Conservation (phyloP, 1,140 invertebrate genomes). For the Cephus cinctus region DNA sequence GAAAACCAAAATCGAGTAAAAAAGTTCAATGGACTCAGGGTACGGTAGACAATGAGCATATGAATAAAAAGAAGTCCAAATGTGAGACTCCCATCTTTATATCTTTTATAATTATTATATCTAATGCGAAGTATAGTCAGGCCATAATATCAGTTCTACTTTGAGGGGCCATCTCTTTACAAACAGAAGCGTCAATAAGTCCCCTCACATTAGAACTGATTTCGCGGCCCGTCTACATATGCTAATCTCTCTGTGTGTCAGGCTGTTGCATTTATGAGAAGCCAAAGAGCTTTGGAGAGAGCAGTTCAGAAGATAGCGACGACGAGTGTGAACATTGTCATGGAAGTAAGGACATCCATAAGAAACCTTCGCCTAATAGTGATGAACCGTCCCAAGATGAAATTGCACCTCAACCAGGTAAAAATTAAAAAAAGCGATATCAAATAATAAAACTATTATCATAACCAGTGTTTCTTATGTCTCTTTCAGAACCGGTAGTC, state of each 20-base stretch:
- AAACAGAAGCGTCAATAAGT: no score
- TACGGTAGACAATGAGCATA: conserved; percentile 89
- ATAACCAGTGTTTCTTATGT: background rate
- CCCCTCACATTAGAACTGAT: no score
- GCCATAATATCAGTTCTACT: no score
- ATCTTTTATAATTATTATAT: conserved; percentile 5
- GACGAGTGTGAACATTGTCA: conserved; percentile 86
- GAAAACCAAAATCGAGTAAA: conserved; percentile 71
- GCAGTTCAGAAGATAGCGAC: conserved; percentile 74
- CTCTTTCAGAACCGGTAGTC: conserved; percentile 37
- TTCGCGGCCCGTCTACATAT: no score
- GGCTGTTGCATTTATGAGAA: conserved; percentile 90
- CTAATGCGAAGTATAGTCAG: no score
- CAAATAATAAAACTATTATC: conserved; percentile 4
- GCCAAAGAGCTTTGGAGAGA: conserved; percentile 76
- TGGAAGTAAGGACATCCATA: conserved; percentile 75
- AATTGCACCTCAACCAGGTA: conserved; percentile 31
- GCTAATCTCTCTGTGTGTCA: conserved; percentile 52
- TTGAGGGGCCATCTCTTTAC: no score
- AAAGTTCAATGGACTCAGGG: conserved; percentile 85
- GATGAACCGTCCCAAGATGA: conserved; percentile 34
- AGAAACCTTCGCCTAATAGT: conserved; percentile 50
- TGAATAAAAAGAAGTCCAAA: conserved; percentile 94
- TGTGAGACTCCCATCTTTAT: conserved; percentile 66
- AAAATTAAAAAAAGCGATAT: conserved; percentile 1